A percentile compares a stretch with the other conserved stretches of the same genome.
phyloP scores from a whole-genome alignment of 1,140 invertebrate species.

The Drosophila mayri region DNA sequence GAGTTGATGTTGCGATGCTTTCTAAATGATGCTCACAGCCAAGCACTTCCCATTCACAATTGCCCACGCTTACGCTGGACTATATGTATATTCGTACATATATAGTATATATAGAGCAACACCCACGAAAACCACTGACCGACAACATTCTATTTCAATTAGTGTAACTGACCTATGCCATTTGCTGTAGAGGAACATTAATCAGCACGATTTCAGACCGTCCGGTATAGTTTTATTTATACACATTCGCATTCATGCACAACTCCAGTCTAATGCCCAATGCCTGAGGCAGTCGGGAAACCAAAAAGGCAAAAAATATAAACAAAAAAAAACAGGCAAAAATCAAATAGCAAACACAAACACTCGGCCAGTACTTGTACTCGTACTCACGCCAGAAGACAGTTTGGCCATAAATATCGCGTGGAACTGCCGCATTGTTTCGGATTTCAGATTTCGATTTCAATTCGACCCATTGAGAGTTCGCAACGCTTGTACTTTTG shows the following conservation, averaged over 20 bases:
- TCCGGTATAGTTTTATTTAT: conserved; percentile 43
- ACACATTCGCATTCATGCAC: conserved; percentile 38
- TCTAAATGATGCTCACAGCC: conserved; percentile 54
- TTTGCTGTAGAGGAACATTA: conserved; percentile 65
- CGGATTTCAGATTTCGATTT: conserved; percentile 43
- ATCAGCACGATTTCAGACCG: conserved; percentile 72
- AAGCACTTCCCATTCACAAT: conserved; percentile 55
- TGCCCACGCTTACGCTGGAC: conserved; percentile 6
- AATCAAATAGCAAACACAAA: conserved; percentile 41
- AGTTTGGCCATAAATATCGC: conserved; percentile 53
- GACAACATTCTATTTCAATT: conserved; percentile 79
- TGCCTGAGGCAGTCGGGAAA: conserved; percentile 17
- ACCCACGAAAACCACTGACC: conserved; percentile 45
- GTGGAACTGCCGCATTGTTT: conserved; percentile 52
- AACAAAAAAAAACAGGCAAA: not conserved
- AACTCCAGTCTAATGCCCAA: conserved; percentile 34
- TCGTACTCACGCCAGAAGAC: conserved; percentile 13
- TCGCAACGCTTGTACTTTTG: conserved; percentile 30
- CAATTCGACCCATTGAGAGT: conserved; percentile 26
- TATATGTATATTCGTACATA: not conserved
- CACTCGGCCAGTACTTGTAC: conserved; percentile 16
- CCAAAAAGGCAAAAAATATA: not conserved
- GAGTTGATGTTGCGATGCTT: conserved; percentile 52
- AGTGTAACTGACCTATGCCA: conserved; percentile 81
- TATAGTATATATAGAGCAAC: conserved; percentile 35